Percentiles rank a stretch among this genome's conserved stretches.
phyloP scores from a whole-genome alignment of 1,140 invertebrate species.

The Melanaphis sacchari region DNA sequence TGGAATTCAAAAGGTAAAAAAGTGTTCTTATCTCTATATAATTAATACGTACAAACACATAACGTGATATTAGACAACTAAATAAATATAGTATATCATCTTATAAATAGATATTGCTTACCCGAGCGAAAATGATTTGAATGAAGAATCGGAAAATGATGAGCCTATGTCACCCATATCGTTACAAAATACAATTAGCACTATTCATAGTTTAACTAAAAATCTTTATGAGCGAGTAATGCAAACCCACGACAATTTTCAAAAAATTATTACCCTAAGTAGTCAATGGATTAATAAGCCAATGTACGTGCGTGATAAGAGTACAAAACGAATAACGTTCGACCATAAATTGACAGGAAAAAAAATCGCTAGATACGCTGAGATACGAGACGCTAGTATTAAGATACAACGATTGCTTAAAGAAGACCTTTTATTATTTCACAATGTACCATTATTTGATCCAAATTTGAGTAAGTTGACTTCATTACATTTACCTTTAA shows the following conservation, averaged over 20 bases:
- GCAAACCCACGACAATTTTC: constrained; percentile 31
- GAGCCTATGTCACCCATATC: not conserved
- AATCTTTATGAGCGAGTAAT: constrained; percentile 30
- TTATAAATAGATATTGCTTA: not conserved
- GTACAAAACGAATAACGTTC: constrained; percentile 28
- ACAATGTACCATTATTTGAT: constrained; percentile 65
- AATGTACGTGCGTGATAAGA: constrained; percentile 39
- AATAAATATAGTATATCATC: not conserved
- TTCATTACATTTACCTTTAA: not conserved
- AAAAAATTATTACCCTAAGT: constrained; percentile 27
- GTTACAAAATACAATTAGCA: constrained; percentile 36
- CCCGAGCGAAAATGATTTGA: not conserved
- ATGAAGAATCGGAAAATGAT: not conserved
- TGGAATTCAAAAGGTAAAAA: constrained; percentile 75
- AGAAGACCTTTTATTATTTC: constrained; percentile 72
- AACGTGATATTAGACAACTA: not conserved
- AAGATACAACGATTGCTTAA: constrained; percentile 70
- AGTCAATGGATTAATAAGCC: constrained; percentile 51
- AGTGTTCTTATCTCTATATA: not conserved
- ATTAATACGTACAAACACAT: not conserved
- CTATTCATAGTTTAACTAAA: constrained; percentile 43
- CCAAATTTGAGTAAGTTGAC: not conserved
- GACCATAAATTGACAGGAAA: not conserved
- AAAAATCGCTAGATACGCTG: constrained; percentile 65
- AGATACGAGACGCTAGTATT: constrained; percentile 67